Conservation (phyloP, 2,797 vertebrate species). For the Scleropages formosus region DNA sequence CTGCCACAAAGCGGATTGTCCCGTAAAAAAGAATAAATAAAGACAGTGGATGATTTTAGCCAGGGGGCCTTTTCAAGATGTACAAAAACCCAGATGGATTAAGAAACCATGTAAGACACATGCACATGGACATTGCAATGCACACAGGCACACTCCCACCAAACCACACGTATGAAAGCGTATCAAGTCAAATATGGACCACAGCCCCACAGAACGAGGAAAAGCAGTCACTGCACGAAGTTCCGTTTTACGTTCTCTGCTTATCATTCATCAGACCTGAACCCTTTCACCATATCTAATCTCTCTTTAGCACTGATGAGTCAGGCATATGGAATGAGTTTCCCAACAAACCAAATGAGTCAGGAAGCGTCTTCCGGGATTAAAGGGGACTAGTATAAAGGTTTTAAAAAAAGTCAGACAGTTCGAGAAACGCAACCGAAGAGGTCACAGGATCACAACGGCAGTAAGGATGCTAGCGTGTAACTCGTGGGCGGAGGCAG, state of each 20-base stretch:
- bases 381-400: neutral
- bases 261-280: neutral
- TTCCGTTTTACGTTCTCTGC: neutral
- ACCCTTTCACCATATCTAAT: neutral
- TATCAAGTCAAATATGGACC: neutral
- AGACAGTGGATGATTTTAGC: neutral
- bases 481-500: neutral
- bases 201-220: too few species aligned
- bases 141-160: too few species aligned
- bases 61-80: neutral
- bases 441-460: conserved; percentile 8
- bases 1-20: neutral
- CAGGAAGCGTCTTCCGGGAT: neutral
- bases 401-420: neutral
- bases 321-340: neutral
- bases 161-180: too few species aligned
- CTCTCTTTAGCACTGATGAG: neutral
- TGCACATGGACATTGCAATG: too few species aligned
- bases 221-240: neutral
- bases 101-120: too few species aligned
- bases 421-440: neutral
- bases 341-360: neutral
- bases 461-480: neutral
- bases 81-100: neutral
- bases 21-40: conserved; percentile 1